Percentiles rank a stretch among this genome's conserved stretches.
phyloP scores from a whole-genome alignment of 2,113 vertebrate genomes.

The Fukomys damarensis region DNA sequence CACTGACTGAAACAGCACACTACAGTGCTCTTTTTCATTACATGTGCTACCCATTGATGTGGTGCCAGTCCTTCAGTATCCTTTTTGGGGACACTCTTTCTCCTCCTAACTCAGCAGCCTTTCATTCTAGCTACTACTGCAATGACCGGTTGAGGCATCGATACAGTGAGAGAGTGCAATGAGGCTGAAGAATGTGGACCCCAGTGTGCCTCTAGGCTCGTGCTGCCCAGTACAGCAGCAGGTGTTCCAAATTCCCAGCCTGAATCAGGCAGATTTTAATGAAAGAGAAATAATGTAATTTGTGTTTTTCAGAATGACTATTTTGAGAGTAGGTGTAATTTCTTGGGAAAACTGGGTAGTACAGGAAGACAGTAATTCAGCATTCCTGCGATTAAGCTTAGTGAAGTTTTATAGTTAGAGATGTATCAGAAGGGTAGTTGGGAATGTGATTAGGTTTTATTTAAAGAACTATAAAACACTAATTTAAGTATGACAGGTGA shows the following conservation, averaged over 20 bases:
- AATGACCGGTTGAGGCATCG: neutral
- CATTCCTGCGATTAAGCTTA: neutral
- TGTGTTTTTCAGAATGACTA: neutral
- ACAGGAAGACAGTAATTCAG: neutral
- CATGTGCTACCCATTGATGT: neutral
- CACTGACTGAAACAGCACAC: too few species aligned
- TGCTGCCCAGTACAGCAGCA: neutral
- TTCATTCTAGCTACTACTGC: neutral
- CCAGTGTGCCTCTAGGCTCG: neutral
- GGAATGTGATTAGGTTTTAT: neutral
- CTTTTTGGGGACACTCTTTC: neutral
- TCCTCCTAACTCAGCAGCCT: neutral
- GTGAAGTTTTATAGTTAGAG: neutral
- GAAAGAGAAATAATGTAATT: neutral
- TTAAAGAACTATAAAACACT: neutral
- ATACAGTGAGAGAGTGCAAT: neutral
- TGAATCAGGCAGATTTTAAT: neutral
- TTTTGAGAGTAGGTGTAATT: neutral
- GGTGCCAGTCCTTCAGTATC: neutral
- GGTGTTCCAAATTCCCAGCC: too few species aligned
- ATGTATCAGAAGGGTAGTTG: neutral
- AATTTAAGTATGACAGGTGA: neutral
- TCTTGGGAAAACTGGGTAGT: neutral
- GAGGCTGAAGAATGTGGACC: neutral
- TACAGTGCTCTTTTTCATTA: neutral